Evolutionary conservation across 2,888 invertebrate species (phyloP), one percentile per base, ranked within the genome.

Genomic region (Ecliptopera silaceata): DNA sequence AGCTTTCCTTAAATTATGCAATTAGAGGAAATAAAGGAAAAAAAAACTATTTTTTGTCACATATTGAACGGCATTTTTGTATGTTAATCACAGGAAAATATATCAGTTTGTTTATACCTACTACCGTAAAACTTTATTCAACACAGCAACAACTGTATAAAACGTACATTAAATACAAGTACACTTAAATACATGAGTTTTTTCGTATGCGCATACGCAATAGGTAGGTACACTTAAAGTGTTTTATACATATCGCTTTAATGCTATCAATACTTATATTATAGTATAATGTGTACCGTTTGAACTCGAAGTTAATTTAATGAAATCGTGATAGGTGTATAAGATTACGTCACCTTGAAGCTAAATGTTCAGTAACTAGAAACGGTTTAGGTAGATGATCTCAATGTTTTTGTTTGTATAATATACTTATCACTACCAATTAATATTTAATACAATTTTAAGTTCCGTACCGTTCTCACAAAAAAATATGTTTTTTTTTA

Each of bases 311-410:
- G 31, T 18, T 36, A 10, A 46, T 46, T 38, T 1, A 38, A 38
- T 47, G 22, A n/a, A 48, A 48, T 48, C 48, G 48, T 48, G 48
- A 39, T 48, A 47, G 36, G 34, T 46, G 17, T 22, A 34, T 4
- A 34, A 18, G 12, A 13, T 46, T 20, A 46, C 34, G 46, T 46
- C 39, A 39, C 18, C 39, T 42, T 42, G 22, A 26, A 26, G 42
- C 13, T 20, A 17, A 13, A 34, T 17, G 41, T 41, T 39, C 18
- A 18, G 38, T 18, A 17, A 39, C 39, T 20, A 39, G 17, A n/a
- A 20, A 18, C 12, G 41, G 22, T 18, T 41, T 22, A 41, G 5
- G 41, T 41, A 41, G 22, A 22, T 41, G 41, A 41, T 41, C 41
- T 41, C 41, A 41, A 41, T 20, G 20, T 41, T 22, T 22, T 41